A percentile compares a stretch with the other conserved stretches of the same genome.
These are phyloP conservation scores for Ennomos erosarius DNA, from an alignment of 2,888 invertebrate genomes.

Conservation along the genomic window DNA sequence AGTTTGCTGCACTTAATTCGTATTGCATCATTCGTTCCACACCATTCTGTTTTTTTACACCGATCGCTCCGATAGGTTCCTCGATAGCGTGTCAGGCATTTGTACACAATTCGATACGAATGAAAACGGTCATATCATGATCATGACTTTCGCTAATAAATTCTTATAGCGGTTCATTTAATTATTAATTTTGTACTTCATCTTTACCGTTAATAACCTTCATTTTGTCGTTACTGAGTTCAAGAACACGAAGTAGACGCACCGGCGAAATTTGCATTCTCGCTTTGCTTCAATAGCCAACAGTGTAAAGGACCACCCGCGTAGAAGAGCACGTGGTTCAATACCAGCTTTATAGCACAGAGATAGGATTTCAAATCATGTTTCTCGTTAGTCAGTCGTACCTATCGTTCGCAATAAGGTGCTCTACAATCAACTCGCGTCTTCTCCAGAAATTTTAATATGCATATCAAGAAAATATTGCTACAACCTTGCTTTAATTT, in stretches of 20 bases:
- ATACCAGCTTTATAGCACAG: slow-evolving; percentile 75
- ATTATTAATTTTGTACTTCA: slow-evolving; percentile 52
- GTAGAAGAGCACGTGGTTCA: slow-evolving; percentile 64
- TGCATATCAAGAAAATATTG: slow-evolving; percentile 57
- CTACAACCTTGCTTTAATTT: slow-evolving; percentile 43
- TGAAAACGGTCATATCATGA: slow-evolving; percentile 50
- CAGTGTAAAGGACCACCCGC: slow-evolving; percentile 82
- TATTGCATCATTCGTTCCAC: slow-evolving; percentile 75
- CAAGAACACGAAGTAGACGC: slow-evolving; percentile 66
- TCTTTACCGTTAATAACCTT: slow-evolving; percentile 56
- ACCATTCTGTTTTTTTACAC: slow-evolving; percentile 65
- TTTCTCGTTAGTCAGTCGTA: slow-evolving; percentile 52
- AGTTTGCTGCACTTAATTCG: slow-evolving; percentile 76
- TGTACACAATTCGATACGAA: slow-evolving; percentile 45
- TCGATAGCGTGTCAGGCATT: slow-evolving; percentile 51
- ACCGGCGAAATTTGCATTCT: slow-evolving; percentile 82
- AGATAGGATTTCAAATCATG: slow-evolving; percentile 66
- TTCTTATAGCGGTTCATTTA: slow-evolving; percentile 30
- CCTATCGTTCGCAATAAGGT: slow-evolving; percentile 68
- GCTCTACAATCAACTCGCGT: slow-evolving; percentile 69
- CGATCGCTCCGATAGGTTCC: slow-evolving; percentile 58
- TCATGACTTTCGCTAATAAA: slow-evolving; percentile 46
- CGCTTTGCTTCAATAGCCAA: slow-evolving; percentile 72
- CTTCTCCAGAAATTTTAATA: slow-evolving; percentile 68
- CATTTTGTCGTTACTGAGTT: slow-evolving; percentile 61